A percentile compares a stretch with the other conserved stretches of the same genome.
Evolutionary conservation across 2,888 invertebrate genomes (phyloP).

Genomic region (Drosophila differens): DNA sequence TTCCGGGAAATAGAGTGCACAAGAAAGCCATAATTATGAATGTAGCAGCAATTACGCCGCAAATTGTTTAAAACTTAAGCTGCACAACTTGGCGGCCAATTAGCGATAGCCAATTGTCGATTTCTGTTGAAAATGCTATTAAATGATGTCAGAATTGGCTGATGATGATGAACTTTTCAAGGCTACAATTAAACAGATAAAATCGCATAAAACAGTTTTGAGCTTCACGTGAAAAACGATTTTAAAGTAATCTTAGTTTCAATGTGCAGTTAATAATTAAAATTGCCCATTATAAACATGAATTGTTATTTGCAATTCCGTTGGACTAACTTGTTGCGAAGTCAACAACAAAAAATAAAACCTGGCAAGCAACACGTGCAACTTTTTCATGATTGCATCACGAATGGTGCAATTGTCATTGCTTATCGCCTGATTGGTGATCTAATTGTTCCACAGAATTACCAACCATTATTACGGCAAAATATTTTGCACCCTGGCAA

Average conservation of each 20-base stretch:
- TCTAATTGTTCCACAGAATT: constrained; percentile 44
- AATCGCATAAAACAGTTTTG: neutral
- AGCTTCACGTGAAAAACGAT: neutral
- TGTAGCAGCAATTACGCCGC: constrained; percentile 26
- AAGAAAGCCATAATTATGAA: constrained; percentile 21
- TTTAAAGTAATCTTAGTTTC: neutral
- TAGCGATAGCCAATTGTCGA: constrained; percentile 23
- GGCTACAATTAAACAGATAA: neutral
- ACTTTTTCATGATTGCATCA: constrained; percentile 10
- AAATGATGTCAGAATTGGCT: constrained; percentile 26
- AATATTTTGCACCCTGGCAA: constrained; percentile 19
- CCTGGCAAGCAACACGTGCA: neutral
- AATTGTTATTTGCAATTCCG: neutral
- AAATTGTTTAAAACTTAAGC: constrained; percentile 32
- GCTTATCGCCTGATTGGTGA: constrained; percentile 26
- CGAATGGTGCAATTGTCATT: neutral
- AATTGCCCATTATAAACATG: neutral
- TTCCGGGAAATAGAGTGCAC: constrained; percentile 37
- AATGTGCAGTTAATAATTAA: neutral
- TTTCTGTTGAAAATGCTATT: constrained; percentile 44
- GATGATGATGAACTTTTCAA: neutral
- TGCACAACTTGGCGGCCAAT: constrained; percentile 34
- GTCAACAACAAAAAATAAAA: neutral
- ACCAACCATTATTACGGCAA: constrained; percentile 8
- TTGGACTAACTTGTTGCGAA: neutral